Conservation (phyloP, 2,797 vertebrate species). For the Chelon auratus region DNA sequence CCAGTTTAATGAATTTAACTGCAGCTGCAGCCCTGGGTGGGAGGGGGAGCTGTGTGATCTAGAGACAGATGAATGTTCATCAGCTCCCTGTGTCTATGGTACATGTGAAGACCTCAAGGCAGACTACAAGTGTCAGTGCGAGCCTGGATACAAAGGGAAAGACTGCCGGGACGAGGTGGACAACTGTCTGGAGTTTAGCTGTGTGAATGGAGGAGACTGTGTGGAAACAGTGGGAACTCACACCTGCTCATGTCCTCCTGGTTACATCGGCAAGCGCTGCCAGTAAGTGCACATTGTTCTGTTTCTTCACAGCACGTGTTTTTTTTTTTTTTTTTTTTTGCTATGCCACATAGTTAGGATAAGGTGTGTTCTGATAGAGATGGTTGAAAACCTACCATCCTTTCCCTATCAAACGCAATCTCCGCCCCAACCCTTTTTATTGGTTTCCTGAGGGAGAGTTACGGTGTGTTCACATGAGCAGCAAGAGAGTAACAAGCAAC, state of each 20-base stretch:
- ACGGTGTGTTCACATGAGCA: no score
- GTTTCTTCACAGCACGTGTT: background rate
- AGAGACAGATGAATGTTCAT: slow-evolving; percentile 87
- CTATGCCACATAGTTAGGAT: no score
- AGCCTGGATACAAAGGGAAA: slow-evolving; percentile 87
- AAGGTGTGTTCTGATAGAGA: no score
- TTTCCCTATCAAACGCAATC: no score
- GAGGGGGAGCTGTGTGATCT: slow-evolving; percentile 86
- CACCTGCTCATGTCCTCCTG: slow-evolving; percentile 86
- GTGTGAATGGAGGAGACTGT: slow-evolving; percentile 87
- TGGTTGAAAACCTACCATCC: no score
- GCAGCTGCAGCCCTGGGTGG: slow-evolving; percentile 88
- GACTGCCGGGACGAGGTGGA: slow-evolving; percentile 89
- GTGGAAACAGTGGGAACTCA: slow-evolving; percentile 74
- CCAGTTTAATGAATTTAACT: slow-evolving; percentile 89
- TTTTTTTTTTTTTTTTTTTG: no score
- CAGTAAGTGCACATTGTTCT: slow-evolving; percentile 84
- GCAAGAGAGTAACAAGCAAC: no score
- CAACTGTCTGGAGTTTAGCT: slow-evolving; percentile 86
- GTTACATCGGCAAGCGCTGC: slow-evolving; percentile 85
- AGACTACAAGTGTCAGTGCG: slow-evolving; percentile 89
- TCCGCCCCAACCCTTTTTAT: no score
- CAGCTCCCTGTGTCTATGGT: slow-evolving; percentile 87
- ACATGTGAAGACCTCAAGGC: slow-evolving; percentile 85
- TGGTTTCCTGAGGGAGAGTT: no score